These are phyloP conservation scores for Drosophila subquinaria DNA, from an alignment of 2,888 invertebrate genomes.

Conservation along the genomic window DNA sequence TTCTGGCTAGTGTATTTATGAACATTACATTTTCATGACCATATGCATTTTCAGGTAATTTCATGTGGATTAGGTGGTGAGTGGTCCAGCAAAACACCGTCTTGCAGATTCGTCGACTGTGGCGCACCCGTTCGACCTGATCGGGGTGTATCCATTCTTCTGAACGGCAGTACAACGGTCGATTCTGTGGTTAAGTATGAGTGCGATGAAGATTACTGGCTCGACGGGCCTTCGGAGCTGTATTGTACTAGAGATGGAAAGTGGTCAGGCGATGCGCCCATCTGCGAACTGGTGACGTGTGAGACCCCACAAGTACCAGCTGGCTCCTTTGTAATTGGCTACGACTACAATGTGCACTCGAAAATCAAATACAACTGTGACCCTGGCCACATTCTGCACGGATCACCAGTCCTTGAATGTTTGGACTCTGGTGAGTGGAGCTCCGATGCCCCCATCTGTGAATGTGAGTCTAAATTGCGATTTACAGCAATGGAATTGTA, in stretches of 20 bases:
- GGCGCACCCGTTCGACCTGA: conserved; percentile 93
- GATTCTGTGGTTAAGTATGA: conserved; percentile 92
- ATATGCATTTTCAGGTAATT: conserved; percentile 87
- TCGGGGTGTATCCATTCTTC: conserved; percentile 90
- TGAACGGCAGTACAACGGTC: conserved; percentile 93
- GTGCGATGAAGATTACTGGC: conserved; percentile 94
- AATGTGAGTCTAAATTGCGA: conserved; percentile 88
- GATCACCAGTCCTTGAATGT: conserved; percentile 90
- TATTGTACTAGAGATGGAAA: conserved; percentile 93
- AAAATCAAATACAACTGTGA: conserved; percentile 95
- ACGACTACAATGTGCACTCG: conserved; percentile 95
- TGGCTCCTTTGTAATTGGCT: conserved; percentile 94
- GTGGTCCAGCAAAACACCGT: conserved; percentile 92
- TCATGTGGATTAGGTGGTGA: conserved; percentile 94
- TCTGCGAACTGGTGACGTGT: conserved; percentile 95
- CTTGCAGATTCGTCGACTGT: conserved; percentile 94
- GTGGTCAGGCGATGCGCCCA: conserved; percentile 94
- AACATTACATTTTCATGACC: neutral
- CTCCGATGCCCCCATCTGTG: conserved; percentile 92
- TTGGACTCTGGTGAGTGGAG: conserved; percentile 93
- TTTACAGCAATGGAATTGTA: neutral
- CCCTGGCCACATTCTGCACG: conserved; percentile 92
- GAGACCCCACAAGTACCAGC: conserved; percentile 94
- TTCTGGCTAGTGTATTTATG: neutral
- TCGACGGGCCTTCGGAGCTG: conserved; percentile 89